Conservation (phyloP, 1,140 invertebrate genomes). For the Helicoverpa armigera region DNA sequence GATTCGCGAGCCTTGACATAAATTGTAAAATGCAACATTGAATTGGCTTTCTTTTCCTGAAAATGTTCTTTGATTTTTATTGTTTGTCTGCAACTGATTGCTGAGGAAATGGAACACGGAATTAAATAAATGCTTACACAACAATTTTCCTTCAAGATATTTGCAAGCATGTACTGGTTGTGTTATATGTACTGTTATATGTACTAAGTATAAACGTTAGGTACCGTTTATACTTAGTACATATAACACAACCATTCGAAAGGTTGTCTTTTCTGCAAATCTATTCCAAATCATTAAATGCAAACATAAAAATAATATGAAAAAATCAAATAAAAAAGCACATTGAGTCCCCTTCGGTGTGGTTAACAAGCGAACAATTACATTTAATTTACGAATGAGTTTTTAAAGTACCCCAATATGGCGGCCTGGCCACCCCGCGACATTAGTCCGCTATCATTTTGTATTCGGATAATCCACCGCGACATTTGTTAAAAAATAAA, state of each 20-base stretch:
- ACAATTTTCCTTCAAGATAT: no score
- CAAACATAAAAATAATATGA: slow-evolving; percentile 45
- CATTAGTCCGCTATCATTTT: slow-evolving; percentile 65
- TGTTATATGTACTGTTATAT: no score
- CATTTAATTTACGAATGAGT: slow-evolving; percentile 83
- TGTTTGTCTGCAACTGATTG: no score
- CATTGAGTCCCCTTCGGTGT: slow-evolving; percentile 55
- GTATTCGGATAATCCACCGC: slow-evolving; percentile 71
- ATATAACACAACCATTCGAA: no score
- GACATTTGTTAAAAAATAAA: slow-evolving; percentile 85
- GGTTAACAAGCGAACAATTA: slow-evolving; percentile 82
- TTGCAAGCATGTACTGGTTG: no score
- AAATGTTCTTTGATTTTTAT: no score
- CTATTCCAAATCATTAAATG: slow-evolving; percentile 5
- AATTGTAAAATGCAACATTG: background rate
- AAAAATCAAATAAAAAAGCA: slow-evolving; percentile 49
- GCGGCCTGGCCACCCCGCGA: slow-evolving; percentile 60
- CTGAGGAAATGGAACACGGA: no score
- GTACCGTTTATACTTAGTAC: no score
- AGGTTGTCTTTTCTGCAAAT: background rate
- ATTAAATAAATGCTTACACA: no score
- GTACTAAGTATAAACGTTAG: no score
- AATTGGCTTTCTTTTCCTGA: background rate
- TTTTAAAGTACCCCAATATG: slow-evolving; percentile 82
- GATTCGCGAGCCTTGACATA: background rate